Conservation (phyloP, 1,140 invertebrate species). For the Zaprionus camerounensis region DNA sequence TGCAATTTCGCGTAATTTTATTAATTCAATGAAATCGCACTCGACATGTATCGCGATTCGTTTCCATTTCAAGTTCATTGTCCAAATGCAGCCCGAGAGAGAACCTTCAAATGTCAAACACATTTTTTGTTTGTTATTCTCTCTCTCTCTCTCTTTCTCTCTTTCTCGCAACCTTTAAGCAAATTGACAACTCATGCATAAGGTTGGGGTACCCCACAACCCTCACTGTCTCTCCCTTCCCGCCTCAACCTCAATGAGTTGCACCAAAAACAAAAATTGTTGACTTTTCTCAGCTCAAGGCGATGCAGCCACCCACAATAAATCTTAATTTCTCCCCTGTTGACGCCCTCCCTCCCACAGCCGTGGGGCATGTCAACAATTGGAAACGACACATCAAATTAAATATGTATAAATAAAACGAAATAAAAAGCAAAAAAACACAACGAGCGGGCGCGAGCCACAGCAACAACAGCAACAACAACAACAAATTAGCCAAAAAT, state of each 20-base stretch:
- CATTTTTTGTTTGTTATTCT: constrained; percentile 21
- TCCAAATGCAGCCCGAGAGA: constrained; percentile 54
- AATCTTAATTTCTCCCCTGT: constrained; percentile 67
- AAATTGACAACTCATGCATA: constrained; percentile 59
- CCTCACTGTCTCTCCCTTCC: constrained; percentile 1
- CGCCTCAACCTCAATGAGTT: background rate
- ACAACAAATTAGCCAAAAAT: constrained; percentile 44
- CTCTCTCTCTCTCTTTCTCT: background rate
- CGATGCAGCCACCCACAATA: constrained; percentile 69
- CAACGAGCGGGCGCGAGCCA: constrained; percentile 6
- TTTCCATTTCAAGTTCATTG: constrained; percentile 61
- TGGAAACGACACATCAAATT: constrained; percentile 78
- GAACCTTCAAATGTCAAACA: constrained; percentile 62
- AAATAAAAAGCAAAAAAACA: constrained; percentile 17
- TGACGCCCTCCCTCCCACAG: background rate
- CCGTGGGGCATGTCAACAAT: constrained; percentile 46
- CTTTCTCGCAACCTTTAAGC: constrained; percentile 36
- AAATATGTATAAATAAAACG: constrained; percentile 72
- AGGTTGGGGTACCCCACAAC: constrained; percentile 9
- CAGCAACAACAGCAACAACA: constrained; percentile 36
- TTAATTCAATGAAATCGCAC: constrained; percentile 48
- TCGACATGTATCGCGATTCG: constrained; percentile 22
- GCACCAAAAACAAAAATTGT: constrained; percentile 1
- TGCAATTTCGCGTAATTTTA: constrained; percentile 33
- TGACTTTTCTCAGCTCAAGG: constrained; percentile 29